Base-by-base conservation (phyloP, 92 coral and sea anemone species). In the Epizoanthus illoricatus region DNA sequence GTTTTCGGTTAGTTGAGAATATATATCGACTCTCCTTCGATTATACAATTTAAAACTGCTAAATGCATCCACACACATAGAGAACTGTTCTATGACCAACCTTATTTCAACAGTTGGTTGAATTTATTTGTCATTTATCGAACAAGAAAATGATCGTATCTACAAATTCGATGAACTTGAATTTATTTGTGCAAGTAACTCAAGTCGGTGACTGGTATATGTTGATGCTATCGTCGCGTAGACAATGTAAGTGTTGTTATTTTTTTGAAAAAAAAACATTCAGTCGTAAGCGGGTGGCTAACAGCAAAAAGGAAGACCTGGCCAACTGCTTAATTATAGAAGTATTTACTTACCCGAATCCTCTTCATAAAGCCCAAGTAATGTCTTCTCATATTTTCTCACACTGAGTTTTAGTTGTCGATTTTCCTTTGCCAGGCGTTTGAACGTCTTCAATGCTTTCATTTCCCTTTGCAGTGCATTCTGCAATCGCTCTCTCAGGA, bases 381-480 rank as follows among this genome's bases (percentile, higher is more conserved):
- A 87, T 59, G 94, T 91, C 61, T 91, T 89, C 84, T 93, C 97
- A 54, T 94, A 94, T 69, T 90, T 91, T 66, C 94, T 84, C 72
- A 97, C 84, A 40, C 84, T 90, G 62, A 97, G 81, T 83, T 90
- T 92, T n/a, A 97, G 87, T 84, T 91, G 92, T 74, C 99, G 75
- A 84, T 97, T 97, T 64, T 97, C 99, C 85, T 92, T 94, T 45
- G 99, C 98, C 3, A 97, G 84, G 59, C 95, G 87, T 74, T 97
- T 94, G 69, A 97, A 97, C 18, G 99, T 97, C 87, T 97, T 97
- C 67, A 97, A 67, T 1, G 99, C 98, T 66, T 97, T 97, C 98
- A 97, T 93, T 75, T 97, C 99, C 7, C 99, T 90, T 59, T 97
- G 99, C 5, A 97, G 85, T 4, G 99, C 99, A 74, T 97, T 96